A percentile compares a stretch with the other conserved stretches of the same genome.
These are phyloP conservation scores for Heliconius congener DNA, from an alignment of 1,140 invertebrate species.

Conservation along the genomic window DNA sequence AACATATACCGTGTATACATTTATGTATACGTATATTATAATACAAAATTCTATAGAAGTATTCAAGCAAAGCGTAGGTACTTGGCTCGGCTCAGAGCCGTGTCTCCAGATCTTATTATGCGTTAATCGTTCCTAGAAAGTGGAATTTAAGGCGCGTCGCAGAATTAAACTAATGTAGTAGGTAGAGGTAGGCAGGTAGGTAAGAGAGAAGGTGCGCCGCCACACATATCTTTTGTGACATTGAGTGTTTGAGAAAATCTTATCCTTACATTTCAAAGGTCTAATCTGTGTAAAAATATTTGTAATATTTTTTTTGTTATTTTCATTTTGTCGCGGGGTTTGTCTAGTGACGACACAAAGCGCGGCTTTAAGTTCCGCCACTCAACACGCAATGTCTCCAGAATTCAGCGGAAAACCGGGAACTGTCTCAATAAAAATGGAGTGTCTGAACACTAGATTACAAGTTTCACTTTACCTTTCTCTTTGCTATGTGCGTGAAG, in stretches of 20 bases:
- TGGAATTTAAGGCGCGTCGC: slow-evolving; percentile 13
- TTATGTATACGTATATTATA: neutral
- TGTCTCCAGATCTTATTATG: slow-evolving; percentile 10
- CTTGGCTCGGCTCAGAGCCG: slow-evolving; percentile 1
- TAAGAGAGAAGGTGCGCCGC: neutral
- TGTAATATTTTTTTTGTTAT: too few species aligned
- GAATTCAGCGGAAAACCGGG: too few species aligned
- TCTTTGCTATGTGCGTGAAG: too few species aligned
- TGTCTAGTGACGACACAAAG: too few species aligned
- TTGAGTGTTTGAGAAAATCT: neutral
- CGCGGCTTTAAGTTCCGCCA: too few species aligned
- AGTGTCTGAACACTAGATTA: too few species aligned
- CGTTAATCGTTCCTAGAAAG: slow-evolving; percentile 11
- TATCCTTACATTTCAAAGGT: neutral
- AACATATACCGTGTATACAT: neutral
- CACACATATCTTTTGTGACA: neutral
- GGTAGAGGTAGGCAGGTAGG: too few species aligned
- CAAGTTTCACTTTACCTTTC: too few species aligned
- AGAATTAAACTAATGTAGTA: slow-evolving; percentile 1
- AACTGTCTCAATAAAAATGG: too few species aligned
- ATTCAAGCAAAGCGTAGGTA: neutral
- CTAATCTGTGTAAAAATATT: too few species aligned
- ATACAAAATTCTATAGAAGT: neutral
- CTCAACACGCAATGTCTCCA: too few species aligned
- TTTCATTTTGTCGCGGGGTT: too few species aligned